A percentile compares a stretch with the other conserved stretches of the same genome.
phyloP scores from a whole-genome alignment of 2,797 vertebrate genomes.

The Pempheris klunzingeri region DNA sequence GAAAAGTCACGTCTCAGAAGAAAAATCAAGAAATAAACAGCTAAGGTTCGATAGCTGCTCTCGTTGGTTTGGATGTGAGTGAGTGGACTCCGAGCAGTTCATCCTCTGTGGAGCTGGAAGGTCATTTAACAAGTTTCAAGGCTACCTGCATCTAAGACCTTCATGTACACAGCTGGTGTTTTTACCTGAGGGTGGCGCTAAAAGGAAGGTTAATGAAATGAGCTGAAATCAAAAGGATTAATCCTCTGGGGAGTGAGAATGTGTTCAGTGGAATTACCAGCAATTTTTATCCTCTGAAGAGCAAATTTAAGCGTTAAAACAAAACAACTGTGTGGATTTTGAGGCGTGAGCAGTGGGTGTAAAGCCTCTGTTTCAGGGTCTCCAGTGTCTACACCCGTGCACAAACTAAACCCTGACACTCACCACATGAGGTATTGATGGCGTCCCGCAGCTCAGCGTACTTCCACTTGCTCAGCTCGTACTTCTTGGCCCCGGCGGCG shows the following conservation, averaged over 20 bases:
- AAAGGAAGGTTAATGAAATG: background rate
- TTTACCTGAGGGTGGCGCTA: background rate
- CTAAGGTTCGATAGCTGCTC: too few relatives aligned
- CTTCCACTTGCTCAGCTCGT: conserved; percentile 98
- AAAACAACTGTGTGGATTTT: background rate
- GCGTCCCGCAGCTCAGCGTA: conserved; percentile 97
- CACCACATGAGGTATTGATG: conserved; percentile 99
- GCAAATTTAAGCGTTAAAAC: background rate
- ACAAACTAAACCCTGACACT: conserved; percentile 58
- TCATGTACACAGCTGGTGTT: background rate
- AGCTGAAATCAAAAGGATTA: background rate
- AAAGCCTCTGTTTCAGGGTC: background rate
- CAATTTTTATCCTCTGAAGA: too few relatives aligned
- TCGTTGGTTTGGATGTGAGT: too few relatives aligned
- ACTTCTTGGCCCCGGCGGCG: conserved; percentile 91
- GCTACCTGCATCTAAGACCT: background rate
- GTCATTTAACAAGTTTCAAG: background rate
- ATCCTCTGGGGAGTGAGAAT: background rate
- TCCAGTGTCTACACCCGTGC: background rate
- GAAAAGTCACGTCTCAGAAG: background rate
- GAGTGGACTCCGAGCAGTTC: too few relatives aligned
- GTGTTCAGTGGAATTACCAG: background rate
- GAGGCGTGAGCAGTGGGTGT: too few relatives aligned
- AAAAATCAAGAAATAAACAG: too few relatives aligned
- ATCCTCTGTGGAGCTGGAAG: background rate